Evolutionary conservation across 2,113 vertebrate species (phyloP), one percentile per base, ranked within the genome.

Genomic region (Stictonetta naevosa): DNA sequence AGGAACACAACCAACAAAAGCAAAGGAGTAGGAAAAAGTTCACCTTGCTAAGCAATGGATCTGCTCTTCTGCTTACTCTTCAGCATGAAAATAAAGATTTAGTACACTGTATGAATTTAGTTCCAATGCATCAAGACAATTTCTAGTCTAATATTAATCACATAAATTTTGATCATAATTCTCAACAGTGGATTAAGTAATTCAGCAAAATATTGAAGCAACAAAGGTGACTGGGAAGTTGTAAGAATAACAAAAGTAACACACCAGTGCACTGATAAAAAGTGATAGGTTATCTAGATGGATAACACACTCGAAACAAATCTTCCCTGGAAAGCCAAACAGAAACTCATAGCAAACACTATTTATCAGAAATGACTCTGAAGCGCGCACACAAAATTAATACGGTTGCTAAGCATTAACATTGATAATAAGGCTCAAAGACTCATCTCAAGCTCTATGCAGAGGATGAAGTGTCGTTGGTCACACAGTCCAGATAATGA

Each of bases 61-160:
- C 26, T 29, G 38, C 38, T 29, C 60, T 62, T 26, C 17, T 29
- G 62, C 36, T 64, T 29, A 88, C 40, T 44, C 53, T 95, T 59
- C 82, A 73, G 67, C 33, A 3, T 86, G 87, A 91, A 72, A n/a
- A 50, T 69, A 48, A 68, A 94, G 53, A 60, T 78, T 88, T 3
- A 31, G 60, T 56, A 73, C 53, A 46, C 76, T 34, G 16, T 36
- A 83, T 26, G 36, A 90, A 55, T 90, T 93, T 84, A 95, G 90
- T 94, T 94, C 94, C 73, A 90, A 83, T 40, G 46, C 78, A 83
- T 93, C 90, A 88, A 79, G 75, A 75, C 58, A 90, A 79, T 67
- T 90, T 90, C 78, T 90, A 80, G 92, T 77, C 92, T 91, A 93
- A 85, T 80, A 95, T 90, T 79, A 93, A 95, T 8, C 33, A 86